Base-by-base conservation (phyloP, 2,113 vertebrate genomes). In the Struthio camelus region DNA sequence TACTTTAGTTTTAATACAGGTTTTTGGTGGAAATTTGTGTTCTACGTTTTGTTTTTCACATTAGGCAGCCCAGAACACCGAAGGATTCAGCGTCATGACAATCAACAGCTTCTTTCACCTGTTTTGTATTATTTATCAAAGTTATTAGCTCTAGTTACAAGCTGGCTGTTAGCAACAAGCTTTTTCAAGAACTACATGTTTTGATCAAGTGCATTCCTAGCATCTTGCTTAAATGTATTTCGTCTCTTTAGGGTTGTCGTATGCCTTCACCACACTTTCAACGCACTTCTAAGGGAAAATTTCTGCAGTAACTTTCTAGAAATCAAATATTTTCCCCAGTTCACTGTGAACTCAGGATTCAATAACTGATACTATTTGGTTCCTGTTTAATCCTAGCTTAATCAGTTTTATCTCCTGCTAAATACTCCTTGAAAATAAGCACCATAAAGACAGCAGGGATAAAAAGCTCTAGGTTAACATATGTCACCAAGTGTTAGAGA, bases 341-440 rank as follows among this genome's bases (percentile, higher is more conserved):
- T 67, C 79, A 30, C 40, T 90, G 36, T 17, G 17, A 91, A 82
- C 2, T 17, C 12, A 69, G 10, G 8, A 70, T 44, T 48, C 87
- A n/a, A 62, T 54, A 87, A 90, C 36, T 19, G 58, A 40, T 95
- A 87, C 71, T 92, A 59, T 80, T 90, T 62, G 28, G 62, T 91
- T 93, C 30, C 83, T 94, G 27, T 6, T 79, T 58, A 40, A 36
- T 70, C 42, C 56, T 87, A 67, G 59, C 91, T 94, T 86, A 59
- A 87, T 69, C 87, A 89, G 86, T 82, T 91, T 79, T 91, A 77
- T 50, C 65, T 90, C 66, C 61, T 79, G 54, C 75, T 90, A 82
- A 3, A 6, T 56, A 94, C 51, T 72, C 28, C 81, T 94, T 96
- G 70, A 96, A 97, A 90, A 85, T 82, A 54, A 89, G 22, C 51